Evolutionary conservation across 1,140 invertebrate species (phyloP), one percentile per base, ranked within the genome.

Genomic region (Pseudomyrmex concolor): DNA sequence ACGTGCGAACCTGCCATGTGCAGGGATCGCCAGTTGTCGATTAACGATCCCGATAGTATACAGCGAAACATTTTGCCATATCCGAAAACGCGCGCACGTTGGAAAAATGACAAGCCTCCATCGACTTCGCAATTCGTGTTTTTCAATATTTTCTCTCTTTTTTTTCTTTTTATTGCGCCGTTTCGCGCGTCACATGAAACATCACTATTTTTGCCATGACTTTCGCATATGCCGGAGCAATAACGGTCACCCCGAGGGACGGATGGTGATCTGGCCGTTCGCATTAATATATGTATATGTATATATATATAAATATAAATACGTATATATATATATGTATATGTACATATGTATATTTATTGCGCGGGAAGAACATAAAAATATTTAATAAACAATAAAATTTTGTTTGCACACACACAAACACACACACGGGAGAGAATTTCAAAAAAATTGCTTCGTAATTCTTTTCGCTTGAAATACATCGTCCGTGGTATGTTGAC

Each of bases 1-100:
- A 80, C 66, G 76, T 80, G 76, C 76, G 76, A 70, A 80, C 76
- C 76, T 80, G 76, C 76, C 76, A 80, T 70, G 66, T 80, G 76
- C 76, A 70, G 76, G 34, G 34, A 80, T 80, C 76, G 76, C 66
- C 66, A 51, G 43, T 80, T 67, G 76, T 80, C 76, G 76, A 80
- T 80, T 80, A 80, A 80, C 76, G 55, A 54, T 54, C 76, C 48
- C 76, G n/a, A 34, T 70, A 50, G 51, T 34, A 50, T 17, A 50
- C 48, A 55, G 19, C 76, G 76, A 80, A 70, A 70, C 76, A 70
- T 68, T 45, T 25, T 34, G 45, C 15, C 45, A 59, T 50, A 62
- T 34, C 64, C 63, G 64, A 22, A 48, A 59, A 70, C 64, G 64
- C 54, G 51, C 51, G 43, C 19, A 17, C 50, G 48, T 70, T 54